Evolutionary conservation across 1,140 invertebrate genomes (phyloP).

Genomic region (Solenopsis fugax): DNA sequence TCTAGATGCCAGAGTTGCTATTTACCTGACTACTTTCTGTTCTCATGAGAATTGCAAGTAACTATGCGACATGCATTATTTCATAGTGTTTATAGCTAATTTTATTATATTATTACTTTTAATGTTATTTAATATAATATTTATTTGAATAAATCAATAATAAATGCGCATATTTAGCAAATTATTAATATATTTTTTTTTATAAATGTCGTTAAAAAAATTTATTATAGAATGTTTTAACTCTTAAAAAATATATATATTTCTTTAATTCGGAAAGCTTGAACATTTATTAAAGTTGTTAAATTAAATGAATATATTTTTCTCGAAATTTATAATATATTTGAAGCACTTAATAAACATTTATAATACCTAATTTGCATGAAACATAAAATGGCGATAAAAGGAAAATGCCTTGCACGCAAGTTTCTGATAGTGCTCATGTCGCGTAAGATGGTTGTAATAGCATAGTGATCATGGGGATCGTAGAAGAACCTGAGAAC

Average conservation of each 20-base stretch:
- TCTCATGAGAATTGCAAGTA: constrained; percentile 12
- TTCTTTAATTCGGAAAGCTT: neutral
- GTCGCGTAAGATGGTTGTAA: neutral
- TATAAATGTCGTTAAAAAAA: neutral
- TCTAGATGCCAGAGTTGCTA: constrained; percentile 32
- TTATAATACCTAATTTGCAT: neutral
- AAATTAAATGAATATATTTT: neutral
- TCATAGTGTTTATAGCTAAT: neutral
- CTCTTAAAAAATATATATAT: neutral
- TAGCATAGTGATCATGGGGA: neutral
- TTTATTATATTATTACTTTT: neutral
- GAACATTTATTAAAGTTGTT: neutral
- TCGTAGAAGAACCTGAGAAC: neutral
- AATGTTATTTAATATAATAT: constrained; percentile 1
- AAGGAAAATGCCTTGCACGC: neutral
- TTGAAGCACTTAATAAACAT: neutral
- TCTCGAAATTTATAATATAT: neutral
- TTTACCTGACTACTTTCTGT: constrained; percentile 24
- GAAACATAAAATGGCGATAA: neutral
- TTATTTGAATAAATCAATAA: neutral
- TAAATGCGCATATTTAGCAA: neutral
- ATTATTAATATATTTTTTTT: neutral
- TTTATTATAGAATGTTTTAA: neutral
- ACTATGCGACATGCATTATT: neutral
- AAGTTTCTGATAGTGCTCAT: neutral